Evolutionary conservation across 1,140 invertebrate genomes (phyloP).

Genomic region (Heliconius nattereri): DNA sequence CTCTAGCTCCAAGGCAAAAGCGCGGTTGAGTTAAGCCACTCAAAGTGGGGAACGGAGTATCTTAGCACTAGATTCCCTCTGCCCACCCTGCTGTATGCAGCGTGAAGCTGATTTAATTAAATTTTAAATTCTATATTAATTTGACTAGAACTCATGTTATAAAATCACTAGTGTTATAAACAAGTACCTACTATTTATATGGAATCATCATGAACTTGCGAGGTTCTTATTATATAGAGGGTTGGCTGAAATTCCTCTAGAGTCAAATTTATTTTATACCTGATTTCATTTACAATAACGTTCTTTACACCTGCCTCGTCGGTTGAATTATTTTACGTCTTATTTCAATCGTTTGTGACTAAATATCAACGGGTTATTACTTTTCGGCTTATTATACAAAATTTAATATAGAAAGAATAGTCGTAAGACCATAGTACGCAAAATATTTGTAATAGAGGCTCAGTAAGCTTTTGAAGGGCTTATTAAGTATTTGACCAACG

Average conservation of each 20-base stretch:
- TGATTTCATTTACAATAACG: constrained; percentile 40
- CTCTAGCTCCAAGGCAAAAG: too few species aligned
- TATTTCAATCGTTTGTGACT: neutral
- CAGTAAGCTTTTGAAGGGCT: too few species aligned
- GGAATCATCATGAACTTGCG: neutral
- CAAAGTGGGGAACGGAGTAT: too few species aligned
- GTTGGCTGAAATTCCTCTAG: neutral
- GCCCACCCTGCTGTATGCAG: too few species aligned
- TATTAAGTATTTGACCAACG: too few species aligned
- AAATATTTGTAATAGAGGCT: too few species aligned
- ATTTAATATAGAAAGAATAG: neutral
- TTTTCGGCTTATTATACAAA: neutral
- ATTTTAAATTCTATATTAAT: too few species aligned
- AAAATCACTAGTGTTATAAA: neutral
- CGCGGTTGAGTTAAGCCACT: too few species aligned
- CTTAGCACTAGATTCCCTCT: too few species aligned
- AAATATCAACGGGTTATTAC: neutral
- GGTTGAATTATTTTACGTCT: constrained; percentile 30
- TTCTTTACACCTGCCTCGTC: constrained; percentile 35
- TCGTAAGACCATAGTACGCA: too few species aligned
- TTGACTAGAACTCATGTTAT: too few species aligned
- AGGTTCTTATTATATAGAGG: constrained; percentile 11
- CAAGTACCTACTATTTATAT: neutral
- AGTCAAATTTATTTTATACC: constrained; percentile 22
- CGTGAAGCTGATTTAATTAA: too few species aligned